A percentile compares a stretch with the other conserved stretches of the same genome.
Evolutionary conservation across 2,888 invertebrate species (phyloP).

Genomic region (Pteria penguin): DNA sequence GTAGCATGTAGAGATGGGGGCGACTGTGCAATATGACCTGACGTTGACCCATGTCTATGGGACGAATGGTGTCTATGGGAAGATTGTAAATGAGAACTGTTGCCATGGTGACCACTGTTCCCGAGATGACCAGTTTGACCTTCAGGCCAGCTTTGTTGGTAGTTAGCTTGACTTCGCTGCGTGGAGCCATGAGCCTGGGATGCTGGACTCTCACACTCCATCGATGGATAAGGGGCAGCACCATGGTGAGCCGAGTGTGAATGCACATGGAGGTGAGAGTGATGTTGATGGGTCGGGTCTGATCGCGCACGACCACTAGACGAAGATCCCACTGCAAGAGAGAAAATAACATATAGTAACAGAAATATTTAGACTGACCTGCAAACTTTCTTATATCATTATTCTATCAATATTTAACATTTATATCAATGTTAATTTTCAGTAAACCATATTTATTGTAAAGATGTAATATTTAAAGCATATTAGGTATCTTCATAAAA

Average conservation of each 20-base stretch:
- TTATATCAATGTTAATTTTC: too few species aligned
- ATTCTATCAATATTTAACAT: too few species aligned
- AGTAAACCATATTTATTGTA: too few species aligned
- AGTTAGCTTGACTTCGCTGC: conserved; percentile 36
- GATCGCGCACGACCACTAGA: conserved; percentile 76
- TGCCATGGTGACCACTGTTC: conserved; percentile 60
- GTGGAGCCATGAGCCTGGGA: conserved; percentile 35
- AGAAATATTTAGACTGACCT: too few species aligned
- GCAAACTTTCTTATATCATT: too few species aligned
- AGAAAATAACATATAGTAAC: too few species aligned
- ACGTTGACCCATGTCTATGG: conserved; percentile 48
- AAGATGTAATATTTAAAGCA: too few species aligned
- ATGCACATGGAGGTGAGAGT: conserved; percentile 69
- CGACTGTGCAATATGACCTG: conserved; percentile 41
- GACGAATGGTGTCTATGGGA: conserved; percentile 63
- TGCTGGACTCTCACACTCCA: conserved; percentile 72
- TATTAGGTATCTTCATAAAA: too few species aligned
- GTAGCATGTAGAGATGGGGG: conserved; percentile 49
- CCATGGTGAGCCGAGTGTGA: conserved; percentile 68
- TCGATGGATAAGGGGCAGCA: conserved; percentile 56
- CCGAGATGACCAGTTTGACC: conserved; percentile 51
- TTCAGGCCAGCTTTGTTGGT: conserved; percentile 59
- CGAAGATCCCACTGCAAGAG: conserved; percentile 66
- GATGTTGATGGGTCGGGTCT: conserved; percentile 80
- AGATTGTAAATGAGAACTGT: conserved; percentile 35